Percentiles rank a stretch among this genome's conserved stretches.
phyloP scores from a whole-genome alignment of 2,113 vertebrate genomes.

The Hyla sarda region DNA sequence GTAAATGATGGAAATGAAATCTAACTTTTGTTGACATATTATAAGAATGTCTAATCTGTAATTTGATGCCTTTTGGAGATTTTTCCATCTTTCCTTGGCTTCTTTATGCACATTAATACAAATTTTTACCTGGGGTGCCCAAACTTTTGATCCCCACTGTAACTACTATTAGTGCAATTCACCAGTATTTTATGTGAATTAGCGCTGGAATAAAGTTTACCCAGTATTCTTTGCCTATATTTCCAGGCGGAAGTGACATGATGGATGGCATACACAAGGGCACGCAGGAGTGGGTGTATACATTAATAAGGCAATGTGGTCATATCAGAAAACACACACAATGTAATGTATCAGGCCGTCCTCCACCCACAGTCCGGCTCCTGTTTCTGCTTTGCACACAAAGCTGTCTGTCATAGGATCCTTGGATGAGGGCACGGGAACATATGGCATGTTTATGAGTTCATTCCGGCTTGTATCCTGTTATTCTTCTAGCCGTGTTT shows the following conservation, averaged over 20 bases:
- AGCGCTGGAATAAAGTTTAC: not conserved
- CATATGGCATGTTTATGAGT: conserved; percentile 46
- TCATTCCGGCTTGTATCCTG: conserved; percentile 48
- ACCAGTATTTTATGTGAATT: too few species aligned
- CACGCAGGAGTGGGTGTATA: not conserved
- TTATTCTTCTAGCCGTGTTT: conserved; percentile 39
- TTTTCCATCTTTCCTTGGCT: too few species aligned
- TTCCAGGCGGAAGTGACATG: not conserved
- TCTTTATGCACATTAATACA: too few species aligned
- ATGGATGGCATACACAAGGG: not conserved
- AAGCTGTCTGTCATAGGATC: conserved; percentile 28
- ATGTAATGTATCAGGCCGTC: conserved; percentile 2
- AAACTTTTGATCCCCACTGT: too few species aligned
- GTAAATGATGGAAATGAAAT: too few species aligned
- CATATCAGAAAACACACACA: not conserved
- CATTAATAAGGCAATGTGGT: not conserved
- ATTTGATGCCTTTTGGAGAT: too few species aligned
- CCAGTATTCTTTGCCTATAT: not conserved
- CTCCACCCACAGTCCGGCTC: conserved; percentile 15
- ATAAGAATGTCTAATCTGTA: too few species aligned
- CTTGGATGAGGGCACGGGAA: not conserved
- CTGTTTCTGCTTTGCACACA: conserved; percentile 30
- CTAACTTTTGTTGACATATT: too few species aligned
- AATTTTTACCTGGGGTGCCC: too few species aligned
- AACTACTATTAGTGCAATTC: too few species aligned